Evolutionary conservation across 2,113 vertebrate species (phyloP).

Genomic region (Nannobrachium achirus): DNA sequence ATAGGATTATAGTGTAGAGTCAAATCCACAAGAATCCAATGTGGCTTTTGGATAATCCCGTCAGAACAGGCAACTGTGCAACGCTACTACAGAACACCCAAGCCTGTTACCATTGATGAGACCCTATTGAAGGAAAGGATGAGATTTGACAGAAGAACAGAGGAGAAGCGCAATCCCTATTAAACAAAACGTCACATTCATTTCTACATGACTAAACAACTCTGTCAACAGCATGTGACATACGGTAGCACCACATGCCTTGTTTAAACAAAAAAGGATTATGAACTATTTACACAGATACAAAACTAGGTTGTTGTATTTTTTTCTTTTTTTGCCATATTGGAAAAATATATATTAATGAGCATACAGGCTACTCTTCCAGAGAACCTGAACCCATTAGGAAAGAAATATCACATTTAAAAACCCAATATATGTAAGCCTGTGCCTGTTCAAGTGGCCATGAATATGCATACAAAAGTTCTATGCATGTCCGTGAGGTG

Average conservation of each 20-base stretch:
- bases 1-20: conserved; percentile 80
- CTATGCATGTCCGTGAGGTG: conserved; percentile 37
- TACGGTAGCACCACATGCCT: conserved; percentile 29
- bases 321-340: conserved; percentile 34
- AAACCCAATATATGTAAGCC: conserved; percentile 46
- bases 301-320: conserved; percentile 49
- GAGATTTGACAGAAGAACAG: conserved; percentile 66
- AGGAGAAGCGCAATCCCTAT: conserved; percentile 69
- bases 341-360: conserved; percentile 40
- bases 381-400: conserved; percentile 35
- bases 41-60: conserved; percentile 87
- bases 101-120: conserved; percentile 87
- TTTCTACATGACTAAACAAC: conserved; percentile 53
- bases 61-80: conserved; percentile 82
- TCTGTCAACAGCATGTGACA: conserved; percentile 52
- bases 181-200: conserved; percentile 45
- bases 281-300: conserved; percentile 43
- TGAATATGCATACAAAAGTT: conserved; percentile 38
- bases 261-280: conserved; percentile 46
- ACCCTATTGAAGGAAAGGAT: conserved; percentile 83
- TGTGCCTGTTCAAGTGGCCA: conserved; percentile 27
- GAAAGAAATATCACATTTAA: conserved; percentile 48
- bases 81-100: conserved; percentile 84
- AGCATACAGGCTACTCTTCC: conserved; percentile 69
- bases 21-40: conserved; percentile 85